Conservation (phyloP, 2,797 vertebrate genomes). For the Toxotes lorentzi region DNA sequence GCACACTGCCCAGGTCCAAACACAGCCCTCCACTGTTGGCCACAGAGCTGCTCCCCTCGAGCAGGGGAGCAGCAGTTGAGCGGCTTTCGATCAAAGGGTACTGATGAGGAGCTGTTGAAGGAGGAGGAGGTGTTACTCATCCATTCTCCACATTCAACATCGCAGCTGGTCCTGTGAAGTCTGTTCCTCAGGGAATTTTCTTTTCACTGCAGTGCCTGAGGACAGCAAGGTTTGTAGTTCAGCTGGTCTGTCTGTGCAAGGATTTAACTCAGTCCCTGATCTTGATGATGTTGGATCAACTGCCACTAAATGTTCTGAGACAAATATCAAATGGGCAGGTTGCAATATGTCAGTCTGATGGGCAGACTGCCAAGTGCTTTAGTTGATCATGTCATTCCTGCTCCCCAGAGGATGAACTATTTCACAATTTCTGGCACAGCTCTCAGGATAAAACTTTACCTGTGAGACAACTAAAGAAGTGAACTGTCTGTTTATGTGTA, state of each 20-base stretch:
- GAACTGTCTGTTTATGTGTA: conserved; percentile 1
- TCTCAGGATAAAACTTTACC: too few relatives aligned
- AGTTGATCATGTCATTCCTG: too few relatives aligned
- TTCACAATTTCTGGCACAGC: background rate
- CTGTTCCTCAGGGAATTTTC: background rate
- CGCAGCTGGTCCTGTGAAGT: conserved; percentile 34
- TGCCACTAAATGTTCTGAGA: background rate
- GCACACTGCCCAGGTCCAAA: conserved; percentile 9
- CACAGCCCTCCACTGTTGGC: conserved; percentile 26
- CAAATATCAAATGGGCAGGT: background rate
- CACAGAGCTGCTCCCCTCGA: conserved; percentile 21
- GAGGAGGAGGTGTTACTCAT: conserved; percentile 46
- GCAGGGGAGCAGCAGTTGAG: conserved; percentile 38
- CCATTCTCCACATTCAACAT: conserved; percentile 38
- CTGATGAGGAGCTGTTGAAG: conserved; percentile 51
- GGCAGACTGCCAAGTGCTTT: too few relatives aligned
- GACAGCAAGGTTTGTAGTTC: background rate
- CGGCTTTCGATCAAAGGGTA: conserved; percentile 41
- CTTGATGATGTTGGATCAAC: background rate
- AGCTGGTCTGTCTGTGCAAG: background rate
- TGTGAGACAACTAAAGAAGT: background rate
- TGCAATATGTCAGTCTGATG: background rate
- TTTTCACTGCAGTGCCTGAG: background rate
- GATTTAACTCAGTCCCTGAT: background rate
- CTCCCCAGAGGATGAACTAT: background rate